Conservation (phyloP, 2,888 invertebrate genomes). For the Acanthoscelides obtectus region DNA sequence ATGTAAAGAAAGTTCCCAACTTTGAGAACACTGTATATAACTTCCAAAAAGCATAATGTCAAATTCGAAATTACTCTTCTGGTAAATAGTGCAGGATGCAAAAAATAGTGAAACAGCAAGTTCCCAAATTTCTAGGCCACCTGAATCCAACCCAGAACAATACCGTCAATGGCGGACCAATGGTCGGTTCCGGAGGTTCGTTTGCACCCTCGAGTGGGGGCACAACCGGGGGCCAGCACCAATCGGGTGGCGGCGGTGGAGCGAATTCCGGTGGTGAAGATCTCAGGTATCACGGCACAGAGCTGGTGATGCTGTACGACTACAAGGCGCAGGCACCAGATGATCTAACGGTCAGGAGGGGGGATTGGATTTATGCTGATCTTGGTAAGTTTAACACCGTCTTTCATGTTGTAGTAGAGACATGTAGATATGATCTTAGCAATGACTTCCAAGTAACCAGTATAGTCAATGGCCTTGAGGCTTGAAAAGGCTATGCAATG, state of each 20-base stretch:
- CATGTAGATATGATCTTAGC: too few species aligned
- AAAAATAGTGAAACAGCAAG: too few species aligned
- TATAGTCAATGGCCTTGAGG: too few species aligned
- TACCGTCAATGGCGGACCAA: background rate
- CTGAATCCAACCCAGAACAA: background rate
- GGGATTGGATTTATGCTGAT: slow-evolving; percentile 95
- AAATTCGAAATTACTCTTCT: too few species aligned
- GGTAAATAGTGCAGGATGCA: too few species aligned
- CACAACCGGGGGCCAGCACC: background rate
- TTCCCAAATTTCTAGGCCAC: background rate
- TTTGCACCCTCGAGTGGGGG: background rate
- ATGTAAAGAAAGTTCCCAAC: too few species aligned
- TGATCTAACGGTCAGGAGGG: slow-evolving; percentile 83
- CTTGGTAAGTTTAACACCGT: too few species aligned
- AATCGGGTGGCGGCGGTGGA: background rate
- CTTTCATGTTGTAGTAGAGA: too few species aligned
- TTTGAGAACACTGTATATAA: too few species aligned
- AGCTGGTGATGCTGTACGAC: slow-evolving; percentile 91
- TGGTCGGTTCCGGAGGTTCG: background rate
- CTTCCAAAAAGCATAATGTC: too few species aligned
- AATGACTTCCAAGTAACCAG: too few species aligned
- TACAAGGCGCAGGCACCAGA: slow-evolving; percentile 94
- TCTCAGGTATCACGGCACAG: slow-evolving; percentile 79
- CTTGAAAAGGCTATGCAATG: too few species aligned
- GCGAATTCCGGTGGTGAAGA: slow-evolving; percentile 52